Evolutionary conservation across 2,888 invertebrate genomes (phyloP).

Genomic region (Diploptera punctata): DNA sequence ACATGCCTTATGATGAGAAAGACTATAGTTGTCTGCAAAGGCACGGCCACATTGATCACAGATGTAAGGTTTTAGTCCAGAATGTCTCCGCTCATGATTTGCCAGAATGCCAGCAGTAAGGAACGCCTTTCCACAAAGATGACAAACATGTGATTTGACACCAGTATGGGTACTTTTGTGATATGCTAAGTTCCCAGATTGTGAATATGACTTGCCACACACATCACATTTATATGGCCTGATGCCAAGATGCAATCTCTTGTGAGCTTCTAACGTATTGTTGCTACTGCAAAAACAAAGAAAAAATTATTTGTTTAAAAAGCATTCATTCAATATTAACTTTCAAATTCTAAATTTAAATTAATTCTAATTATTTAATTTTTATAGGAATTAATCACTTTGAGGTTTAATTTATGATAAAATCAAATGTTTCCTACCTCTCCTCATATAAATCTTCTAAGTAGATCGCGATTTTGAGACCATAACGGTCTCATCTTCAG

Average conservation of each 20-base stretch:
- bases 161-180: constrained; percentile 36
- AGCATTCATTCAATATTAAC: too few relatives aligned
- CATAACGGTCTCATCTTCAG: too few relatives aligned
- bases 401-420: too few relatives aligned
- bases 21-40: constrained; percentile 31
- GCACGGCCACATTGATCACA: constrained; percentile 35
- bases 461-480: too few relatives aligned
- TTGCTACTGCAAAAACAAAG: constrained; percentile 8
- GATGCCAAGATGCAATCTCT: constrained; percentile 33
- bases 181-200: constrained; percentile 33
- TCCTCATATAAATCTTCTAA: too few relatives aligned
- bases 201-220: constrained; percentile 31
- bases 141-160: constrained; percentile 32
- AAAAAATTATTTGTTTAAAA: too few relatives aligned
- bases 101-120: constrained; percentile 33
- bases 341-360: too few relatives aligned
- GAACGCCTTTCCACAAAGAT: constrained; percentile 37
- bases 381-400: too few relatives aligned
- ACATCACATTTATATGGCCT: constrained; percentile 34
- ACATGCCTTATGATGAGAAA: constrained; percentile 33
- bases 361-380: too few relatives aligned
- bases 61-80: constrained; percentile 32
- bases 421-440: too few relatives aligned
- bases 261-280: constrained; percentile 26
- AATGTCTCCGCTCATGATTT: constrained; percentile 35